A percentile compares a stretch with the other conserved stretches of the same genome.
These are phyloP conservation scores for Chouioia cunea DNA, from an alignment of 2,888 invertebrate genomes.

Conservation along the genomic window DNA sequence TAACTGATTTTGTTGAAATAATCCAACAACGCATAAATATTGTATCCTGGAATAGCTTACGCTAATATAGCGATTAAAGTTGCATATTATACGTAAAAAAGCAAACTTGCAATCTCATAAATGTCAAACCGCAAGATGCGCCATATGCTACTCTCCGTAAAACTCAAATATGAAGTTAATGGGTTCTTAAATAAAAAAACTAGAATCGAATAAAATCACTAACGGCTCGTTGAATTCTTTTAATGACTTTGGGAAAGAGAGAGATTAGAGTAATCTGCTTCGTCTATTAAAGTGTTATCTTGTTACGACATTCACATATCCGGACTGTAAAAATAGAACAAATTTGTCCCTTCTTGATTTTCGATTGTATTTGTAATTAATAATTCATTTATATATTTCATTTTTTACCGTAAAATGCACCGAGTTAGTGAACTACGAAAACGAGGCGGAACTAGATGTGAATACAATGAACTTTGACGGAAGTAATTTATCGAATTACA, in stretches of 20 bases:
- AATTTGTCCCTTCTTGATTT: no score
- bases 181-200: conserved; percentile 28
- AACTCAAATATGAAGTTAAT: conserved; percentile 38
- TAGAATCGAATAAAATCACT: neutral
- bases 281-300: conserved; percentile 8
- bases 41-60: no score
- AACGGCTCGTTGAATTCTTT: conserved; percentile 26
- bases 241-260: conserved; percentile 15
- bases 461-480: no score
- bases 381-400: neutral
- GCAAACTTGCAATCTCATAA: conserved; percentile 29
- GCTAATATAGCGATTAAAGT: no score
- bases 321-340: no score
- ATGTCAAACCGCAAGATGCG: neutral
- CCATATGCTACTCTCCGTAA: conserved; percentile 21
- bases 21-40: no score
- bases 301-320: neutral
- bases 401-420: conserved; percentile 10
- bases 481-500: no score
- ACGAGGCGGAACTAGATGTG: no score
- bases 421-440: no score
- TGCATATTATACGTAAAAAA: conserved; percentile 3
- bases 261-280: conserved; percentile 10
- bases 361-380: no score
- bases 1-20: no score